A percentile compares a stretch with the other conserved stretches of the same genome.
phyloP scores from a whole-genome alignment of 2,888 invertebrate species.

The Ophion costatus region DNA sequence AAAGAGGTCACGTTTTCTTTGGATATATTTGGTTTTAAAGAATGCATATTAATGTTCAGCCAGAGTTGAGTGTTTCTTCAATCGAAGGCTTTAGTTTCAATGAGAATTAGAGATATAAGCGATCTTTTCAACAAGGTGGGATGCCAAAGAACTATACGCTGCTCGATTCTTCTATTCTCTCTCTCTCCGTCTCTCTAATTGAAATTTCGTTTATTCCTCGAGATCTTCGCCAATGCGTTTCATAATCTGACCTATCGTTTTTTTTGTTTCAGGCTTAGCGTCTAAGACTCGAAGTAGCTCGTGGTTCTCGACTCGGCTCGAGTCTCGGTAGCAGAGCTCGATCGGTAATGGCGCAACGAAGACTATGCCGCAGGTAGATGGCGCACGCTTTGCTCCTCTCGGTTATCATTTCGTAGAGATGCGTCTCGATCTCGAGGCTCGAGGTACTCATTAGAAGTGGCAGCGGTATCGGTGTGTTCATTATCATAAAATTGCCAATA shows the following conservation, averaged over 20 bases:
- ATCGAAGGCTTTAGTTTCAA: background rate
- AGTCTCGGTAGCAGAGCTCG: slow-evolving; percentile 16
- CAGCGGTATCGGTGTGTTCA: slow-evolving; percentile 79
- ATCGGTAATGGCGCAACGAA: slow-evolving; percentile 77
- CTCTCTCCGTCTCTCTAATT: slow-evolving; percentile 14
- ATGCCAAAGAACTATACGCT: background rate
- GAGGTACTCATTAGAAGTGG: slow-evolving; percentile 80
- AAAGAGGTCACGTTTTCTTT: slow-evolving; percentile 26
- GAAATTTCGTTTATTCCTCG: background rate
- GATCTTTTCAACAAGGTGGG: background rate
- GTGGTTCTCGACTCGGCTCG: slow-evolving; percentile 51
- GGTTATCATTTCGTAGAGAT: slow-evolving; percentile 83
- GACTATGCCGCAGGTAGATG: slow-evolving; percentile 88
- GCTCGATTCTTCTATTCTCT: background rate
- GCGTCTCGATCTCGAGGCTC: slow-evolving; percentile 77
- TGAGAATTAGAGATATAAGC: background rate
- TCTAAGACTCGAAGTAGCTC: slow-evolving; percentile 44
- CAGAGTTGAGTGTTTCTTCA: slow-evolving; percentile 36
- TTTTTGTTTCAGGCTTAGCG: background rate
- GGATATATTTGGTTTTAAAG: slow-evolving; percentile 50
- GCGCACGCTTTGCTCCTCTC: slow-evolving; percentile 88
- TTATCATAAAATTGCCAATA: slow-evolving; percentile 84
- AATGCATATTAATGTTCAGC: slow-evolving; percentile 49
- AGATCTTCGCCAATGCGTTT: background rate
- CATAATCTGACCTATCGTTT: slow-evolving; percentile 14